phyloP scores from a whole-genome alignment of 2,797 vertebrate species.

The Telmatherina bonti region DNA sequence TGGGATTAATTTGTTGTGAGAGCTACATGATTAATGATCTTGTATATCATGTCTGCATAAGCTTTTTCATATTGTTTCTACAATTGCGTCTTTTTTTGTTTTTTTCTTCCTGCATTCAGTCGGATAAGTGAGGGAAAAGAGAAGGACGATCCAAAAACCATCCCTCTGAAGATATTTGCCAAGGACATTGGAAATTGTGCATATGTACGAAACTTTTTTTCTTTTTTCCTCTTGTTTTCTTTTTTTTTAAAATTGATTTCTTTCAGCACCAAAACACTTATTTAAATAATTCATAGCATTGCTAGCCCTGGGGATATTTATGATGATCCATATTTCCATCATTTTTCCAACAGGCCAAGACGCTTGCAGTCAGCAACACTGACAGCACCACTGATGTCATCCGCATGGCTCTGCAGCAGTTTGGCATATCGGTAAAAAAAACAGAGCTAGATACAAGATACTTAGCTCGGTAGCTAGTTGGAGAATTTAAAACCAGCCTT shows the following conservation, averaged over 20 bases:
- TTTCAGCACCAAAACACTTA: slow-evolving; percentile 13
- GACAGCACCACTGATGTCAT: slow-evolving; percentile 91
- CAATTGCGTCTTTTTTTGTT: neutral
- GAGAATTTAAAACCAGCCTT: neutral
- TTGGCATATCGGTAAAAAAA: slow-evolving; percentile 90
- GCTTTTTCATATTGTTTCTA: neutral
- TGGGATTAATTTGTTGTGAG: too few species aligned
- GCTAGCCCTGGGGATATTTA: neutral
- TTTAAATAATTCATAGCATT: slow-evolving; percentile 8
- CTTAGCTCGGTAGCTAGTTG: neutral
- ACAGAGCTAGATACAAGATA: too few species aligned
- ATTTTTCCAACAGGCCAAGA: slow-evolving; percentile 88
- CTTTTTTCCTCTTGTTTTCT: neutral
- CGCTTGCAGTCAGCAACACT: slow-evolving; percentile 88
- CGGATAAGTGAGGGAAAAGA: slow-evolving; percentile 92
- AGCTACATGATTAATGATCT: too few species aligned
- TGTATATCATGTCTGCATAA: too few species aligned
- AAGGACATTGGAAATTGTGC: slow-evolving; percentile 92
- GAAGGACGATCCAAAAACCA: slow-evolving; percentile 91
- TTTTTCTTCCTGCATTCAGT: slow-evolving; percentile 68
- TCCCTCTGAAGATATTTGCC: slow-evolving; percentile 94
- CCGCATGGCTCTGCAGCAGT: slow-evolving; percentile 89
- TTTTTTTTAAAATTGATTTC: neutral
- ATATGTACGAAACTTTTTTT: slow-evolving; percentile 87
- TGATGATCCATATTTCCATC: slow-evolving; percentile 17